Conservation (phyloP, 37 sponge, comb jelly and placozoan genomes). For the Geodia barretti region DNA sequence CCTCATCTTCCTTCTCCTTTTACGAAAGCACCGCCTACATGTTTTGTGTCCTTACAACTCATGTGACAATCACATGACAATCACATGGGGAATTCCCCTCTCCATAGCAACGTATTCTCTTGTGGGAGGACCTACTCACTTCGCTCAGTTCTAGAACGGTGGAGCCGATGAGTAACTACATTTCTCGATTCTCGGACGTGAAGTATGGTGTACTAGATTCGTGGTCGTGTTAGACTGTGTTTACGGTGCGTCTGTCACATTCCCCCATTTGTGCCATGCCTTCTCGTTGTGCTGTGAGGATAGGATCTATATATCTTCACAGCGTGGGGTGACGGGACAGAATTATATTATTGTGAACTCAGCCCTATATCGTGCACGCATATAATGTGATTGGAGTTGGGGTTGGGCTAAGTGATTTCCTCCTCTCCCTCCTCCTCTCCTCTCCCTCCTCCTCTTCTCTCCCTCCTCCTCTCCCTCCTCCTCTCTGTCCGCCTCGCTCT, state of each 20-base stretch:
- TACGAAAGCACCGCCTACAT: neutral
- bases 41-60: neutral
- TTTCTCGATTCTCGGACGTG: conserved; percentile 65
- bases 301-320: no score
- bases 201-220: neutral
- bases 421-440: neutral
- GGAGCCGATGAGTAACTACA: conserved; percentile 69
- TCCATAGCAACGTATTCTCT: conserved; percentile 12
- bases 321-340: no score
- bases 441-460: neutral
- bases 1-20: neutral
- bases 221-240: neutral
- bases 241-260: neutral
- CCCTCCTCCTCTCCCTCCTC: neutral
- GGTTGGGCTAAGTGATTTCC: no score
- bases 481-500: neutral
- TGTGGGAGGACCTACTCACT: conserved; percentile 63
- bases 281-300: no score
- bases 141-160: conserved; percentile 46
- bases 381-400: no score
- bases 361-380: no score
- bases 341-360: no score
- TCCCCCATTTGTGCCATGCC: no score
- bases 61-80: no score
- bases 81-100: no score